phyloP scores from a whole-genome alignment of 2,888 invertebrate genomes.

The Limnephilus auricula region DNA sequence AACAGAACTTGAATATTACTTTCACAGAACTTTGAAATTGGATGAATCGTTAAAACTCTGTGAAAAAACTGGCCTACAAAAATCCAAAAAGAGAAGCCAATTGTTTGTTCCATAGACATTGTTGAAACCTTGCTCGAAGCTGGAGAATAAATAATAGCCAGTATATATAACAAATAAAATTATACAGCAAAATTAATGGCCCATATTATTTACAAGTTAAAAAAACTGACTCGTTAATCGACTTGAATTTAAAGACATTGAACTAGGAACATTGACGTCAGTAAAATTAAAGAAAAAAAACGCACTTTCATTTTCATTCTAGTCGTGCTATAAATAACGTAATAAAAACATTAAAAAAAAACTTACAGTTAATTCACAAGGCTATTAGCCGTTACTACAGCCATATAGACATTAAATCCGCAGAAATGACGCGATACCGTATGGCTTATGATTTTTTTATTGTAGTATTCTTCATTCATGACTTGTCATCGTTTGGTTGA shows the following conservation, averaged over 20 bases:
- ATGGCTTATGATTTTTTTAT: neutral
- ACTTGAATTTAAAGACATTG: neutral
- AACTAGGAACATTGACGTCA: neutral
- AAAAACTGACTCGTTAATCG: neutral
- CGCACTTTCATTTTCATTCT: slow-evolving; percentile 11
- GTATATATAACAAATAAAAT: neutral
- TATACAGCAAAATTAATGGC: neutral
- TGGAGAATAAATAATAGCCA: no score
- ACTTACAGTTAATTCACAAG: slow-evolving; percentile 27
- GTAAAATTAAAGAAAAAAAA: neutral
- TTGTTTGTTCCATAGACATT: no score
- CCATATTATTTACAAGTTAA: neutral
- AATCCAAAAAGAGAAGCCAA: no score
- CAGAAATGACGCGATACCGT: neutral
- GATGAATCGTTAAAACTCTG: no score
- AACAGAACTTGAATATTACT: no score
- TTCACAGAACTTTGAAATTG: no score
- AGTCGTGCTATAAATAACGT: slow-evolving; percentile 15
- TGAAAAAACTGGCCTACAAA: no score
- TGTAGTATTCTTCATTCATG: neutral
- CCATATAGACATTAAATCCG: slow-evolving; percentile 7
- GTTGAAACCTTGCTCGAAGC: no score
- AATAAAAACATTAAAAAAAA: neutral
- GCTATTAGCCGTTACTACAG: neutral
- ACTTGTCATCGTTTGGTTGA: neutral